Percentiles rank a stretch among this genome's conserved stretches.
Evolutionary conservation across 2,113 vertebrate genomes (phyloP).

Genomic region (Ceratotherium simum): DNA sequence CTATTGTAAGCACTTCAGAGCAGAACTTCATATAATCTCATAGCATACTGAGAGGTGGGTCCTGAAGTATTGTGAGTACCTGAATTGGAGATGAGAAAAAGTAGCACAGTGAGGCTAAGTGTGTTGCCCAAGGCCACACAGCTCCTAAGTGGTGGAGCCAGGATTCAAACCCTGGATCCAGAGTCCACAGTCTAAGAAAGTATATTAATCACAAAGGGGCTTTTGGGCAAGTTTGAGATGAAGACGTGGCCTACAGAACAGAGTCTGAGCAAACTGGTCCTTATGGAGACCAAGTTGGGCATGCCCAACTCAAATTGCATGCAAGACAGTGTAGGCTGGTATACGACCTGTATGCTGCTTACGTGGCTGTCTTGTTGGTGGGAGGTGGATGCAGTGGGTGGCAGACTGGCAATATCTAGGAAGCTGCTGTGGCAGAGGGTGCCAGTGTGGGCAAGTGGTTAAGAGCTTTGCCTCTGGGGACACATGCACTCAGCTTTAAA

Average conservation of each 20-base stretch:
- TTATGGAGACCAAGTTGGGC: not conserved
- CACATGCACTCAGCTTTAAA: not conserved
- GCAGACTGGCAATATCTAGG: too few species aligned
- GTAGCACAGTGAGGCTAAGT: not conserved
- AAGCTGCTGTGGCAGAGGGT: not conserved
- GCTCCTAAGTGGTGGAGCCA: not conserved
- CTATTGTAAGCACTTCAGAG: not conserved
- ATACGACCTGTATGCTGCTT: not conserved
- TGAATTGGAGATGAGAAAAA: not conserved
- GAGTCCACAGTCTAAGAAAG: not conserved
- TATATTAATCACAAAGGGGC: not conserved
- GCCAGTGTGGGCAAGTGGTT: not conserved
- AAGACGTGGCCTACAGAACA: not conserved
- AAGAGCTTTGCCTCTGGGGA: not conserved
- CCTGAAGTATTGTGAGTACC: not conserved
- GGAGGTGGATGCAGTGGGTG: not conserved
- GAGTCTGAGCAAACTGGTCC: not conserved
- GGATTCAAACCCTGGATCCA: not conserved
- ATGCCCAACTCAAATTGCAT: not conserved
- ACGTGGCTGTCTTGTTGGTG: not conserved
- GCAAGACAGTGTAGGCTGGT: not conserved
- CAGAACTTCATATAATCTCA: not conserved
- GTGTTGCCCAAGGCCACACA: not conserved
- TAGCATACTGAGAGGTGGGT: not conserved
- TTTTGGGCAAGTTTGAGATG: not conserved